A percentile compares a stretch with the other conserved stretches of the same genome.
Evolutionary conservation across 2,888 invertebrate species (phyloP).

Genomic region (Argyresthia goedartella): DNA sequence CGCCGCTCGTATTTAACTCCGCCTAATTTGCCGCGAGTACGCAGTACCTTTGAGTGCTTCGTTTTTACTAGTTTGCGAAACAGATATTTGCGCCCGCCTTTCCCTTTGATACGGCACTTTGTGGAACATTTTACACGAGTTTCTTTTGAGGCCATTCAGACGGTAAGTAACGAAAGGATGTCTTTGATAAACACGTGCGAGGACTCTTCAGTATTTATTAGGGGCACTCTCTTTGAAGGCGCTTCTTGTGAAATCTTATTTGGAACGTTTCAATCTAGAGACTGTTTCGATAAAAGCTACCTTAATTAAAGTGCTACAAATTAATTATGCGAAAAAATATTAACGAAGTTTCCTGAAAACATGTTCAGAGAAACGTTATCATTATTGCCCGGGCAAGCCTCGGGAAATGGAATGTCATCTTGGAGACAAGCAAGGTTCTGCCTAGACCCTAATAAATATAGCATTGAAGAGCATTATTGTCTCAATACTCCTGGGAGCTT

Average conservation of each 20-base stretch:
- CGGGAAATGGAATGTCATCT: no score
- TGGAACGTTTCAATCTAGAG: conserved; percentile 67
- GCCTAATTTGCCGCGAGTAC: conserved; percentile 69
- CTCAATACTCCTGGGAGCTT: no score
- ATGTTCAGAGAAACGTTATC: not conserved
- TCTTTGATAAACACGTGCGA: conserved; percentile 72
- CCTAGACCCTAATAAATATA: no score
- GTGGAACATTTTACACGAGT: conserved; percentile 71
- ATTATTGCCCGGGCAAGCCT: not conserved
- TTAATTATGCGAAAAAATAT: conserved; percentile 66
- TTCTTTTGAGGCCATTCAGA: conserved; percentile 72
- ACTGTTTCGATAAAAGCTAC: conserved; percentile 59
- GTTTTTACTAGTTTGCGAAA: conserved; percentile 72
- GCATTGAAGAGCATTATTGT: no score
- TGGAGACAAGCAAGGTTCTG: not conserved
- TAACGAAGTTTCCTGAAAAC: no score
- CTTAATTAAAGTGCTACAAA: conserved; percentile 70
- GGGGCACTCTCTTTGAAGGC: conserved; percentile 70
- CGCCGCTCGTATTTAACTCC: conserved; percentile 67
- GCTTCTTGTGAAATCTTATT: conserved; percentile 68
- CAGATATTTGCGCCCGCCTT: conserved; percentile 71
- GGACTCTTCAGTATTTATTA: conserved; percentile 72
- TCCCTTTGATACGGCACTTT: conserved; percentile 70
- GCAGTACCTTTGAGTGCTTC: conserved; percentile 66
- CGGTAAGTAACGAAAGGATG: conserved; percentile 72